These are phyloP conservation scores for Otus sunia DNA, from an alignment of 2,113 vertebrate species.

Conservation along the genomic window DNA sequence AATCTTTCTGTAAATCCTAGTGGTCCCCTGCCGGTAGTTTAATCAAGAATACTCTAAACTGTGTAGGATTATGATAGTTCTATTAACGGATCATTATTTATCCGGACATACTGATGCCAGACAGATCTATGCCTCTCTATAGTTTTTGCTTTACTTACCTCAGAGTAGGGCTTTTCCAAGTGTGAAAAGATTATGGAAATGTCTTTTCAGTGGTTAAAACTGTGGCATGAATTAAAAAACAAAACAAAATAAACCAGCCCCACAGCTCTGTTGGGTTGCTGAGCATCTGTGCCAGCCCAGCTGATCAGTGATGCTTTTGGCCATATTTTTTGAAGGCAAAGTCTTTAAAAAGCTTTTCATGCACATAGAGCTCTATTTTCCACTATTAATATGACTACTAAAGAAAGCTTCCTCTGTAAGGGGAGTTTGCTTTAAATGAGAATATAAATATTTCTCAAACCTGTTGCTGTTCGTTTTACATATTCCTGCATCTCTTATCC, in stretches of 20 bases:
- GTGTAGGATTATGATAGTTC: slow-evolving; percentile 27
- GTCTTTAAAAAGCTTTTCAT: neutral
- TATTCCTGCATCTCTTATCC: neutral
- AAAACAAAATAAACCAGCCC: fast-evolving
- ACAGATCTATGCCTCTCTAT: neutral
- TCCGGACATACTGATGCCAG: neutral
- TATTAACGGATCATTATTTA: slow-evolving; percentile 51
- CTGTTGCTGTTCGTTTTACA: neutral
- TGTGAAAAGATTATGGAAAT: slow-evolving; percentile 15
- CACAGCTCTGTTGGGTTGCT: neutral
- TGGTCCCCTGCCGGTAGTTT: slow-evolving; percentile 24
- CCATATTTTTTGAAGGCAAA: slow-evolving; percentile 4
- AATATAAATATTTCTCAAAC: neutral
- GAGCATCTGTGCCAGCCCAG: neutral
- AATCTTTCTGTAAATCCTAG: slow-evolving; percentile 28
- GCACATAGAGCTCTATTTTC: neutral
- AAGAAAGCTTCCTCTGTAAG: neutral
- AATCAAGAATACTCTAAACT: slow-evolving; percentile 24
- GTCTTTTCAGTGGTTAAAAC: slow-evolving; percentile 33
- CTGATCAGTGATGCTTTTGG: neutral
- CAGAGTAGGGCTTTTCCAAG: slow-evolving; percentile 3
- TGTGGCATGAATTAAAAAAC: neutral
- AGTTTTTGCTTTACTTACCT: slow-evolving; percentile 21
- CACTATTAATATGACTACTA: neutral
- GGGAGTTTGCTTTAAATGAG: neutral